Evolutionary conservation across 2,113 vertebrate species (phyloP), one percentile per base, ranked within the genome.

Genomic region (Peromyscus maniculatus): DNA sequence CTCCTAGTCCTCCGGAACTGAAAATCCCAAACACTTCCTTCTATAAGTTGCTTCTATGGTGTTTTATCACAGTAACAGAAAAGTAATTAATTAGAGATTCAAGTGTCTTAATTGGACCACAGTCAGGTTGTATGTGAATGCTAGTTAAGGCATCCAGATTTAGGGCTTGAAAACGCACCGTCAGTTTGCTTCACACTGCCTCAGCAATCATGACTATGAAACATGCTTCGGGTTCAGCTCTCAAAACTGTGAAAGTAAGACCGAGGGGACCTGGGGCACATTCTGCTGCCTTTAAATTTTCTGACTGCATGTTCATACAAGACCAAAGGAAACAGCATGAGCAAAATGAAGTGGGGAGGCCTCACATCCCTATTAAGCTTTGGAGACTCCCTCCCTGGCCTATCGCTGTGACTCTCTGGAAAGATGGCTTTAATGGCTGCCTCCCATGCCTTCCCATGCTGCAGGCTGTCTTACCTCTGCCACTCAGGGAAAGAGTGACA

Each of bases 271-370:
- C 33, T 26, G 43, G 33, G 43, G 16, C 22, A n/a, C 72, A 59
- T 86, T 87, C 62, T 74, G 55, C 19, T 91, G 87, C 71, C 75
- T 89, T 72, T 84, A 62, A 52, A 64, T 87, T 93, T 89, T 80
- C 88, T 74, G 67, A 80, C 28, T 72, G 74, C 43, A 39, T 78
- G 31, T 87, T 96, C 71, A 82, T 52, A 84, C 13, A 67, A 67
- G 90, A 95, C 75, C 83, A 86, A 92, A 86, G 64, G 33, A 66
- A 96, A 91, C 66, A 77, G 59, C 33, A 39, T 33, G 59, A 92
- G 88, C 62, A 67, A 87, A 93, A 67, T 15, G 16, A 39, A 77
- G 24, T 55, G 26, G 72, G 59, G 52, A 95, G 89, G 49, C 33
- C 16, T 66, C 55, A 49, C 52, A 57, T 94, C n/a, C 8, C 55